These are phyloP conservation scores for Atractosteus spatula DNA, from an alignment of 2,113 vertebrate genomes.

Conservation along the genomic window DNA sequence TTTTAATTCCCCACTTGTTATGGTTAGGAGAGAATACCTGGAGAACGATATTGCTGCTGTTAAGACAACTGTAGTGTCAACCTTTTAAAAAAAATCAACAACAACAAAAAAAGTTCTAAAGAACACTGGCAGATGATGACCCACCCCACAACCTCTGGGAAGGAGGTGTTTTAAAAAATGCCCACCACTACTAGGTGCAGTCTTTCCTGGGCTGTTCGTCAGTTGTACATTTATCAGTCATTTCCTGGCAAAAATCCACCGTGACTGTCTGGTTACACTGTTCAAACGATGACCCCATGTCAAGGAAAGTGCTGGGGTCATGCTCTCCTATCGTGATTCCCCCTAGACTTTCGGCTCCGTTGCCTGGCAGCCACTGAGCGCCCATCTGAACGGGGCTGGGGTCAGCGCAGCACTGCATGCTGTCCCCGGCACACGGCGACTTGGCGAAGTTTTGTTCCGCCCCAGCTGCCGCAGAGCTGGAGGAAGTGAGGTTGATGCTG, in stretches of 20 bases:
- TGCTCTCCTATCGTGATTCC: slow-evolving; percentile 58
- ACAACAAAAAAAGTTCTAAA: slow-evolving; percentile 58
- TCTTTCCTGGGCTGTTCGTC: slow-evolving; percentile 96
- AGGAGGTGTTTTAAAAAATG: slow-evolving; percentile 55
- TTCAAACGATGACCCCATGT: slow-evolving; percentile 73
- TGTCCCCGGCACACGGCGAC: slow-evolving; percentile 71
- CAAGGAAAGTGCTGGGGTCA: slow-evolving; percentile 68
- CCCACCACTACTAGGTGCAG: slow-evolving; percentile 70
- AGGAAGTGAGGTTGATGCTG: slow-evolving; percentile 67
- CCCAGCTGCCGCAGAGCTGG: slow-evolving; percentile 59
- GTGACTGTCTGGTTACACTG: slow-evolving; percentile 92
- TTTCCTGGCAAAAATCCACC: slow-evolving; percentile 98
- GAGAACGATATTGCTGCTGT: slow-evolving; percentile 78
- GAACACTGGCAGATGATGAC: slow-evolving; percentile 82
- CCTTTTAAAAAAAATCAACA: slow-evolving; percentile 54
- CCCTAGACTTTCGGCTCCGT: slow-evolving; percentile 63
- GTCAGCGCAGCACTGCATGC: slow-evolving; percentile 72
- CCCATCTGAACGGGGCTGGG: slow-evolving; percentile 60
- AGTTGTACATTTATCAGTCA: slow-evolving; percentile 99
- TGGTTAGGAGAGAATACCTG: slow-evolving; percentile 59
- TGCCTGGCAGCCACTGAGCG: slow-evolving; percentile 62
- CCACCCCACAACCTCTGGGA: slow-evolving; percentile 67
- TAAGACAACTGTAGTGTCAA: slow-evolving; percentile 81
- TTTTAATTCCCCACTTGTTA: slow-evolving; percentile 59
- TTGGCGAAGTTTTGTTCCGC: slow-evolving; percentile 75